These are phyloP conservation scores for Actinopyga echinites DNA, from an alignment of 53 echinoderm and acorn worm genomes.

Conservation along the genomic window DNA sequence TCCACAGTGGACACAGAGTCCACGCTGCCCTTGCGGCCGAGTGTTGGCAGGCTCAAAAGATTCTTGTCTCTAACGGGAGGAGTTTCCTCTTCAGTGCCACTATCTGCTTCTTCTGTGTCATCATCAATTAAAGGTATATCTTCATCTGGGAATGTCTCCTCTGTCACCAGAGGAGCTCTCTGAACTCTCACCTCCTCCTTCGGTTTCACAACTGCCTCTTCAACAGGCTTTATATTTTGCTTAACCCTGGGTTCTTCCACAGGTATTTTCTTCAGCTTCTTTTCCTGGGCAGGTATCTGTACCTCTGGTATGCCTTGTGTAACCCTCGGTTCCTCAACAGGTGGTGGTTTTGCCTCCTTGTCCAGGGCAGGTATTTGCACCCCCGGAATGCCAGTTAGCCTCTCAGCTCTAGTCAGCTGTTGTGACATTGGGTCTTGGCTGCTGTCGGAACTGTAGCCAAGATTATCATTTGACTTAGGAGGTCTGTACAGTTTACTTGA, in stretches of 20 bases:
- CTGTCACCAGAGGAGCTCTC: constrained; percentile 31
- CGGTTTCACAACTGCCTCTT: not conserved
- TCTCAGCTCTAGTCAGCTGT: constrained; percentile 11
- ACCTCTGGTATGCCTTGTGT: not conserved
- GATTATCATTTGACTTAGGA: constrained; percentile 77
- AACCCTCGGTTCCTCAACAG: not conserved
- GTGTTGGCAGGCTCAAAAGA: constrained; percentile 36
- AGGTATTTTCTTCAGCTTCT: not conserved
- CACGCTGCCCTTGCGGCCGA: constrained; percentile 62
- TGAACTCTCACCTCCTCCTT: not conserved
- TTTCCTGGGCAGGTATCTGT: not conserved
- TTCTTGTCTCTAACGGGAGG: not conserved
- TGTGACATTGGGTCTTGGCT: constrained; percentile 60
- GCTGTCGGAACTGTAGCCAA: constrained; percentile 93
- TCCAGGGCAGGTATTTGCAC: constrained; percentile 6
- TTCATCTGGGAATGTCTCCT: constrained; percentile 42
- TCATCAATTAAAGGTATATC: constrained; percentile 64
- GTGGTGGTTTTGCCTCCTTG: not conserved
- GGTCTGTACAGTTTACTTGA: constrained; percentile 64
- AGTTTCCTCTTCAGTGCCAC: not conserved
- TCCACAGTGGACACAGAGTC: constrained; percentile 87
- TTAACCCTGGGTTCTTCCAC: not conserved
- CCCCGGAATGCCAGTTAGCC: constrained; percentile 13
- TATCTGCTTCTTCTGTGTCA: constrained; percentile 26
- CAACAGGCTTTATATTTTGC: not conserved